Percentiles rank a stretch among this genome's conserved stretches.
Conservation (phyloP, 2,113 vertebrate genomes). For the Nicator chloris region DNA sequence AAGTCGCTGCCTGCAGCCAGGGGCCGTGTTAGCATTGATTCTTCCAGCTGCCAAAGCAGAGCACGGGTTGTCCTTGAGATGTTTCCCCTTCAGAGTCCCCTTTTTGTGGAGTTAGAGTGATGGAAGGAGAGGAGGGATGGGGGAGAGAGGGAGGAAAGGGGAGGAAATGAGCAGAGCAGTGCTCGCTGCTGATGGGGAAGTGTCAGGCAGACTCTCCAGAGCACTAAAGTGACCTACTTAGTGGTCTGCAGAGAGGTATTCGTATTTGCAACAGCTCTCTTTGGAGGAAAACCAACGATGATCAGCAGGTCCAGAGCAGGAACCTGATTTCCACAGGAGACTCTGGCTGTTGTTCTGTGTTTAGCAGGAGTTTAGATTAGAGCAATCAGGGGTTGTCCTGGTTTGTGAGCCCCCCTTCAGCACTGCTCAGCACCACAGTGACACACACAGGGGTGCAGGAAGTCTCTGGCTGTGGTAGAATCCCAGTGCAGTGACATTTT, state of each 20-base stretch:
- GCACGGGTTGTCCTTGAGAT: neutral
- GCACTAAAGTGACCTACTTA: conserved; percentile 52
- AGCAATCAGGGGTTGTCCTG: neutral
- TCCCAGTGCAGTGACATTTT: neutral
- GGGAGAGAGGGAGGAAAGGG: neutral
- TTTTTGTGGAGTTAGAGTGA: neutral
- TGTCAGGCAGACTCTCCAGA: conserved; percentile 5
- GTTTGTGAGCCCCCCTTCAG: neutral
- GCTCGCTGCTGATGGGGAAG: neutral
- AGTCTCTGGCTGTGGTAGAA: accelerated
- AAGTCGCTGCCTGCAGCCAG: neutral
- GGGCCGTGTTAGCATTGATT: neutral
- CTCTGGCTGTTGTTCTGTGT: neutral
- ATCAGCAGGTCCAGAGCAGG: conserved; percentile 40
- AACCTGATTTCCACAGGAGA: neutral
- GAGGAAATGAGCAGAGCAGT: neutral
- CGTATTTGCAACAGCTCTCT: conserved; percentile 57
- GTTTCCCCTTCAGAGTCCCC: neutral
- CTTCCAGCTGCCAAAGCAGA: conserved; percentile 43
- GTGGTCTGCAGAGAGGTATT: conserved; percentile 11
- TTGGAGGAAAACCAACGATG: conserved; percentile 55
- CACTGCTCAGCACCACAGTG: accelerated
- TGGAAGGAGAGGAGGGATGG: neutral
- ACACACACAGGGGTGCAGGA: too few species aligned
- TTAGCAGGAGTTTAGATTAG: too few species aligned